Evolutionary conservation across 2,888 invertebrate species (phyloP).

Genomic region (Colostygia pectinataria): DNA sequence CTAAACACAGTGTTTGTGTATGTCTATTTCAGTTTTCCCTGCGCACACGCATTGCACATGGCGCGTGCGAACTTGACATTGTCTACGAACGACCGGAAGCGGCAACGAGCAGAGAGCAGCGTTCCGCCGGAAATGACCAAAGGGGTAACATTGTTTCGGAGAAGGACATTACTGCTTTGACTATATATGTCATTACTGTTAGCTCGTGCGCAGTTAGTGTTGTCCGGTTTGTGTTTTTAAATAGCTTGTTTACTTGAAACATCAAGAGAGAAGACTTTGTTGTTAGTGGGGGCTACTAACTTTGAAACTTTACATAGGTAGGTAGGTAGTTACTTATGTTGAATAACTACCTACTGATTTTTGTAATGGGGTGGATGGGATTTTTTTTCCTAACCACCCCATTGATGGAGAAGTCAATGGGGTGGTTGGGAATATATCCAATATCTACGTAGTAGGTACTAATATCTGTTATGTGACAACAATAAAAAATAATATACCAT

Average conservation of each 20-base stretch:
- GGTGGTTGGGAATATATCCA: too few species aligned
- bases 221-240: slow-evolving; percentile 41
- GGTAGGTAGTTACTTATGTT: too few species aligned
- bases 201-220: slow-evolving; percentile 42
- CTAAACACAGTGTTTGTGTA: slow-evolving; percentile 13
- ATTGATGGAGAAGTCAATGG: too few species aligned
- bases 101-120: slow-evolving; percentile 20
- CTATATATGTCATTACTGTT: too few species aligned
- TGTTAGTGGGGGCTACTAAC: slow-evolving; percentile 6
- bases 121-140: slow-evolving; percentile 59
- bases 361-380: too few species aligned
- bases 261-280: slow-evolving; percentile 28
- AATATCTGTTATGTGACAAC: too few species aligned
- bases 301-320: not conserved
- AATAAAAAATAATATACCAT: too few species aligned
- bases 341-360: too few species aligned
- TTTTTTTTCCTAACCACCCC: too few species aligned
- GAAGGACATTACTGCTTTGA: slow-evolving; percentile 60
- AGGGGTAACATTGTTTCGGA: slow-evolving; percentile 72
- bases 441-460: too few species aligned
- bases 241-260: slow-evolving; percentile 36
- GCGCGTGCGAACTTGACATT: slow-evolving; percentile 73
- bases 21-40: slow-evolving; percentile 27
- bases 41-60: slow-evolving; percentile 32
- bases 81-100: slow-evolving; percentile 62